Conservation (phyloP, 2,888 invertebrate genomes). For the Elysia crispata region DNA sequence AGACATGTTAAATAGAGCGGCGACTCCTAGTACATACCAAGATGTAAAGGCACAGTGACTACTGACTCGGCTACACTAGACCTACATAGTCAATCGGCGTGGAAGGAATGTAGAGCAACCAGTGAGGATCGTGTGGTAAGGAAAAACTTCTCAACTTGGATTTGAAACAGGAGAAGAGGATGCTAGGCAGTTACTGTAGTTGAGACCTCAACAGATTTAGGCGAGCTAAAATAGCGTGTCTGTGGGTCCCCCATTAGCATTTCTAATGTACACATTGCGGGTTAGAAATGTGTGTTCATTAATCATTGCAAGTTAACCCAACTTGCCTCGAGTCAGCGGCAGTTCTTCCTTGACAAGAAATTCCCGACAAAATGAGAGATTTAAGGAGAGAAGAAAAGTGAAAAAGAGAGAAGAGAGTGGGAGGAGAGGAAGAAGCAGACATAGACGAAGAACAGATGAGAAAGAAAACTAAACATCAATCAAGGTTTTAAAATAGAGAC, state of each 20-base stretch:
- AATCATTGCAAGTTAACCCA: too few species aligned
- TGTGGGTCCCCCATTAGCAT: background rate
- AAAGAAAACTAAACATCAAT: too few species aligned
- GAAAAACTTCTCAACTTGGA: too few species aligned
- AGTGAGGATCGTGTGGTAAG: too few species aligned
- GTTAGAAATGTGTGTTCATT: too few species aligned
- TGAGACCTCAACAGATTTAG: too few species aligned
- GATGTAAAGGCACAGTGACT: background rate
- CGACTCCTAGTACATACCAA: background rate
- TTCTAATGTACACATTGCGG: background rate
- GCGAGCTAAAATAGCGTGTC: background rate
- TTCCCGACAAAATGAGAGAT: background rate
- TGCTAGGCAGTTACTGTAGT: too few species aligned
- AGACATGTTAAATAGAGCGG: constrained; percentile 1
- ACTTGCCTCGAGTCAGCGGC: background rate
- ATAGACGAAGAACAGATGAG: background rate
- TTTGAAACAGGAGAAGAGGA: too few species aligned
- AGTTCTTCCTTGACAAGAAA: background rate
- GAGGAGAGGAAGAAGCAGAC: background rate
- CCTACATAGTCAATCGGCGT: too few species aligned
- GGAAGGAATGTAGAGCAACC: too few species aligned
- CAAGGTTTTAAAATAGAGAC: too few species aligned
- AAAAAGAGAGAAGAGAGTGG: background rate
- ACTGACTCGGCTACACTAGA: background rate
- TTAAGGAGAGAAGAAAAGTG: too few species aligned